phyloP scores from a whole-genome alignment of 2,888 invertebrate species.

The Ornithoptera priamus region DNA sequence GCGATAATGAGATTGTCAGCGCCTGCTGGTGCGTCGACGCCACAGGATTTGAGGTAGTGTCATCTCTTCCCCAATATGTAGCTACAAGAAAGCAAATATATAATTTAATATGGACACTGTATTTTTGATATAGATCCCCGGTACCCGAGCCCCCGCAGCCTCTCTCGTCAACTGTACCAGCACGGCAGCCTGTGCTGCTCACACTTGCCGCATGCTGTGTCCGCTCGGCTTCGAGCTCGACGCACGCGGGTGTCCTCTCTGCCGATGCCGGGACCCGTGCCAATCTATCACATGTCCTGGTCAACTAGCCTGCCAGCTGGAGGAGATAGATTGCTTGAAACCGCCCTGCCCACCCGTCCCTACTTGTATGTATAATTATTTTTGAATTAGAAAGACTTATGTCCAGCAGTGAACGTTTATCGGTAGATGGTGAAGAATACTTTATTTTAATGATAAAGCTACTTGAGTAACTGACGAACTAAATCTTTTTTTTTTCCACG shows the following conservation, averaged over 20 bases:
- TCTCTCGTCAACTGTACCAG: slow-evolving; percentile 85
- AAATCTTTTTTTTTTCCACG: no score
- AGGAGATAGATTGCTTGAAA: slow-evolving; percentile 87
- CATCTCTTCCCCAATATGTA: not conserved
- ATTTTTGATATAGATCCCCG: slow-evolving; percentile 74
- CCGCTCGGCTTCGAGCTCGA: slow-evolving; percentile 89
- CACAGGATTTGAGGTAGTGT: slow-evolving; percentile 84
- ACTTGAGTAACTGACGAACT: no score
- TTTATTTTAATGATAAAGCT: no score
- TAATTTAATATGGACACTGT: not conserved
- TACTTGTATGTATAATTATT: slow-evolving; percentile 79
- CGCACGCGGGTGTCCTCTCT: slow-evolving; percentile 86
- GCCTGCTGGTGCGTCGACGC: slow-evolving; percentile 92
- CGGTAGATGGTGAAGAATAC: no score
- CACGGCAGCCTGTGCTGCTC: slow-evolving; percentile 86
- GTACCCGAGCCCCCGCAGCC: slow-evolving; percentile 84
- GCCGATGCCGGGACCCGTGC: slow-evolving; percentile 91
- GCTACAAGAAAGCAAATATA: not conserved
- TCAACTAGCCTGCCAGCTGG: slow-evolving; percentile 86
- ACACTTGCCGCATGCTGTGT: slow-evolving; percentile 92
- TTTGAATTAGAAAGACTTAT: no score
- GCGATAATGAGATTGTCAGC: slow-evolving; percentile 85
- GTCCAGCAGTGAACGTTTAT: no score
- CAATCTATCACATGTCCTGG: slow-evolving; percentile 86
- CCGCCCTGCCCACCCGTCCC: slow-evolving; percentile 92